Evolutionary conservation across 2,113 vertebrate genomes (phyloP).

Genomic region (Crotalus horridus): DNA sequence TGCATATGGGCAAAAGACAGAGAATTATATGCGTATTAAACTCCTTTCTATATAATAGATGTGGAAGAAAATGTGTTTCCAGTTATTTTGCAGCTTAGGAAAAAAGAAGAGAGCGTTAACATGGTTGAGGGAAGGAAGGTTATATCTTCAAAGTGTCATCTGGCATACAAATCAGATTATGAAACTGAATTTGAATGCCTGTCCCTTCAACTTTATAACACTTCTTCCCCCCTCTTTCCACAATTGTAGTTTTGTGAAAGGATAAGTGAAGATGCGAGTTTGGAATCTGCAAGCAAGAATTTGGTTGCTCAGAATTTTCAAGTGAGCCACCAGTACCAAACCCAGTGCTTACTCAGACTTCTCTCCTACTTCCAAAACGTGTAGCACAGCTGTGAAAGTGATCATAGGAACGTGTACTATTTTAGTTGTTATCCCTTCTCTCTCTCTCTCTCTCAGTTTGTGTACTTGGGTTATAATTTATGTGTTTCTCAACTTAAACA

Average conservation of each 20-base stretch:
- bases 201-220: not conserved
- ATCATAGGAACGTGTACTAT: conserved; percentile 88
- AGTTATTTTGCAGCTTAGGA: not conserved
- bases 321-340: conserved; percentile 75
- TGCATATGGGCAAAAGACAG: not conserved
- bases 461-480: conserved; percentile 78
- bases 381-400: conserved; percentile 98
- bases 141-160: not conserved
- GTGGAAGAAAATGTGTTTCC: not conserved
- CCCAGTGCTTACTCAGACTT: conserved; percentile 76
- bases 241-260: conserved; percentile 78
- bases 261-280: conserved; percentile 68
- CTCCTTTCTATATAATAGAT: not conserved
- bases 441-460: conserved; percentile 73
- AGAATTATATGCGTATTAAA: not conserved
- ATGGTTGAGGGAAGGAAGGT: not conserved
- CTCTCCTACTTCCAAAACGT: conserved; percentile 82
- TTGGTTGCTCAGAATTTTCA: conserved; percentile 76
- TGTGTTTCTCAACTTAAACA: conserved; percentile 83
- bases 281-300: conserved; percentile 76
- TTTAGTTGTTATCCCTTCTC: conserved; percentile 86
- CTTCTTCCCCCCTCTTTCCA: conserved; percentile 42
- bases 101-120: not conserved
- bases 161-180: not conserved
- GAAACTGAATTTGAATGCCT: not conserved